A percentile compares a stretch with the other conserved stretches of the same genome.
These are phyloP conservation scores for Xenopus borealis DNA, from an alignment of 2,113 vertebrate genomes.

Conservation along the genomic window DNA sequence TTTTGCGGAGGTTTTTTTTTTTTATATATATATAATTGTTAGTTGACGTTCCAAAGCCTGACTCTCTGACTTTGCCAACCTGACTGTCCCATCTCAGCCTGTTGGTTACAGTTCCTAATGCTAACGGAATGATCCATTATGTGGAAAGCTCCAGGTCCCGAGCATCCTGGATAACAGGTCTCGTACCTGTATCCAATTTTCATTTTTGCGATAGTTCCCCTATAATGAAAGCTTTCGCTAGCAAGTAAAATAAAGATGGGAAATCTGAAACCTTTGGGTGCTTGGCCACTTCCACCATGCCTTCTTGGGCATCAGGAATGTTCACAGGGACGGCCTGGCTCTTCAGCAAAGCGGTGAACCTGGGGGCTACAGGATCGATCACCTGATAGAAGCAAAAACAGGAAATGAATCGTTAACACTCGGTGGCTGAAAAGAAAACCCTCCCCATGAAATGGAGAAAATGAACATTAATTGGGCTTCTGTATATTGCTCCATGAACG, in stretches of 20 bases:
- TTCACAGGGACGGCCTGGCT: slow-evolving; percentile 80
- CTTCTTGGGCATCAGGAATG: slow-evolving; percentile 78
- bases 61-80: too few species aligned
- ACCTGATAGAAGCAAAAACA: slow-evolving; percentile 69
- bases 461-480: slow-evolving; percentile 62
- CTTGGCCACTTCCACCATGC: slow-evolving; percentile 88
- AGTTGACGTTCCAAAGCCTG: too few species aligned
- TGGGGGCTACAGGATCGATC: slow-evolving; percentile 91
- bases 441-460: background rate
- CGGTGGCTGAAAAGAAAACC: background rate
- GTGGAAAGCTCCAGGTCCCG: too few species aligned
- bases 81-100: too few species aligned
- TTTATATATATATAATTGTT: too few species aligned
- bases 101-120: too few species aligned
- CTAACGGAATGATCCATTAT: too few species aligned
- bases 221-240: background rate
- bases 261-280: slow-evolving; percentile 85
- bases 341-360: slow-evolving; percentile 83
- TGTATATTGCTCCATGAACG: slow-evolving; percentile 69
- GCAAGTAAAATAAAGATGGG: background rate
- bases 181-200: too few species aligned
- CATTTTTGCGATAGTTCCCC: background rate
- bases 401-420: slow-evolving; percentile 14
- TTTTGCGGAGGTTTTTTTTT: too few species aligned
- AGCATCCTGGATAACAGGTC: too few species aligned